Conservation (phyloP, 2,113 vertebrate species). For the Paramisgurnus dabryanus region DNA sequence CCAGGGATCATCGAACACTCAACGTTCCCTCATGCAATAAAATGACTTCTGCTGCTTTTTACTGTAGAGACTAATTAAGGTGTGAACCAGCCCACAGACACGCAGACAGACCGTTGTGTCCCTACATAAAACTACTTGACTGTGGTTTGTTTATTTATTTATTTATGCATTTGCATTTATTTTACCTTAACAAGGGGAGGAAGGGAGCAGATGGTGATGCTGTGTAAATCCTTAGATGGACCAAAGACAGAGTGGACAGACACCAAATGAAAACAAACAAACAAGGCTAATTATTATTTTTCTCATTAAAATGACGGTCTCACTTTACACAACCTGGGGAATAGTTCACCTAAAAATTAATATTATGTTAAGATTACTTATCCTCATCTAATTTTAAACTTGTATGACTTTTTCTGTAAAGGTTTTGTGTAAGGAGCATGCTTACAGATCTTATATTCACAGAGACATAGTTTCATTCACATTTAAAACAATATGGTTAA, state of each 20-base stretch:
- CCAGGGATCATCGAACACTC: constrained; percentile 50
- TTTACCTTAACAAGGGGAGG: not conserved
- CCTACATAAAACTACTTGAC: not conserved
- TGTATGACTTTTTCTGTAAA: no score
- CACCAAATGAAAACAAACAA: not conserved
- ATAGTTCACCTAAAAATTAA: not conserved
- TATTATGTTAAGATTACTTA: no score
- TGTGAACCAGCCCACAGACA: constrained; percentile 52
- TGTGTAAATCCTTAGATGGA: not conserved
- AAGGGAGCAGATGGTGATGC: not conserved
- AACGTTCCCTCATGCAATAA: not conserved
- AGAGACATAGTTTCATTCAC: no score
- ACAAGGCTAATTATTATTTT: not conserved
- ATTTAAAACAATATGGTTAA: not conserved
- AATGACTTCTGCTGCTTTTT: constrained; percentile 51
- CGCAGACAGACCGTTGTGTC: constrained; percentile 13
- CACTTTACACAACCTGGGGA: no score
- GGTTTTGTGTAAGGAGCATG: no score
- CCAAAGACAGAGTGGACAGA: not conserved
- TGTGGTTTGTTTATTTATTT: constrained; percentile 21
- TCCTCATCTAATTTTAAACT: no score
- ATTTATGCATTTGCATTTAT: constrained; percentile 25
- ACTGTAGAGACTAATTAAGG: constrained; percentile 71
- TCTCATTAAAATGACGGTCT: not conserved
- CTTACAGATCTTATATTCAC: no score